These are phyloP conservation scores for Eilema caniola DNA, from an alignment of 2,888 invertebrate genomes.

Conservation along the genomic window DNA sequence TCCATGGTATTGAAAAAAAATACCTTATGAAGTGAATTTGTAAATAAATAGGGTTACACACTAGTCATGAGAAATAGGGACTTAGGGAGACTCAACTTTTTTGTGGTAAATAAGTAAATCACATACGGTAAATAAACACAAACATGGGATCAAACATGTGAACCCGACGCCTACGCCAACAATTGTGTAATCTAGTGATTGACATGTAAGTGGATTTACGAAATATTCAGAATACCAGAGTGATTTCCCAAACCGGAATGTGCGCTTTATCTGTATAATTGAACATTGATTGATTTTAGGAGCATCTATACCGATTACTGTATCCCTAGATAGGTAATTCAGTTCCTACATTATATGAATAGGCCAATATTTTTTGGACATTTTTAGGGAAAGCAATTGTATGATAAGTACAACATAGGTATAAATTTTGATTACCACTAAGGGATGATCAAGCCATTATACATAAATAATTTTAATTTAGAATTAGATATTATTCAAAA, in stretches of 20 bases:
- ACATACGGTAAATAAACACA: not conserved
- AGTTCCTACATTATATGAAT: not conserved
- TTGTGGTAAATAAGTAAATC: not conserved
- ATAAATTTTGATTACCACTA: too few species aligned
- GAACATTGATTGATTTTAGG: not conserved
- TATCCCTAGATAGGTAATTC: not conserved
- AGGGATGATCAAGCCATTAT: too few species aligned
- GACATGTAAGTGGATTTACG: constrained; percentile 4
- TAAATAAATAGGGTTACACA: not conserved
- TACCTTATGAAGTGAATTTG: too few species aligned
- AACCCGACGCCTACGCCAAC: not conserved
- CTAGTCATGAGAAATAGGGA: not conserved
- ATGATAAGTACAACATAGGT: too few species aligned
- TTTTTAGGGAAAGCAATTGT: not conserved
- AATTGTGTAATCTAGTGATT: constrained; percentile 3
- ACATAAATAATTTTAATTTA: too few species aligned
- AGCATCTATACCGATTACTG: not conserved
- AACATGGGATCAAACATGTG: constrained; percentile 7
- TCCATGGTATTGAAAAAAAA: not conserved
- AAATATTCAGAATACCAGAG: constrained; percentile 4
- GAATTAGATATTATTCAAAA: too few species aligned
- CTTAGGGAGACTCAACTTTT: not conserved
- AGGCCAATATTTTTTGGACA: not conserved
- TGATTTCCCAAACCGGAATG: not conserved
- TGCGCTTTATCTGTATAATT: constrained; percentile 2